Evolutionary conservation across 2,888 invertebrate species (phyloP), one percentile per base, ranked within the genome.

Genomic region (Cheilosia impressa): DNA sequence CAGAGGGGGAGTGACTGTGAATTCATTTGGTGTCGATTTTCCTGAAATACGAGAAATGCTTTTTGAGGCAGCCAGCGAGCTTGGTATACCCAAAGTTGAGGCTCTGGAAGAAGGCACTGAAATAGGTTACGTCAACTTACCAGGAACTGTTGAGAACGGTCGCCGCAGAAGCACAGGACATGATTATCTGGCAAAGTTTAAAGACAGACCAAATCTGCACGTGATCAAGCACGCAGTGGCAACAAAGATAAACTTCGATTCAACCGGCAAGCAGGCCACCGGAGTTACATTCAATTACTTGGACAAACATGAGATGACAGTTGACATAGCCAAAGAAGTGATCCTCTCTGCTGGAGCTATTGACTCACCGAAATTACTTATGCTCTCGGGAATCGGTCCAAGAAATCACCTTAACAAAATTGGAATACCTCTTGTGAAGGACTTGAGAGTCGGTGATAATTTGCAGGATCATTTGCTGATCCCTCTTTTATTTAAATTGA

Each of bases 391-490:
- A 2, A 88, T 92, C 2, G 92, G 92, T 1, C 90, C 90, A 0
- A 75, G 82, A 2, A 17, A 88, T 1, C 89, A 90, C 6, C 83
- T 92, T 6, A 43, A 87, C 58, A 41, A 88, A 0, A 43, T 90
- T 4, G 47, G 88, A 1, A 87, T 92, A 7, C 84, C 89, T 0
- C 66, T 91, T 6, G 27, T 89, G 0, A 68, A 87, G 1, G 80
- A 90, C 10, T 57, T 92, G 9, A 88, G 88, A 0, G 95, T 97
- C 0, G 96, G 96, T 0, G 93, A 95, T 87, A 96, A 97, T 89
- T 93, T 97, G 1, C 96, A 97, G 91, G 97, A 97, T 89, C 97
- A 97, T 90, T 94, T 96, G 27, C 94, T 95, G 0, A 93, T 95
- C 1, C 89, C 90, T 3, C 7, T 92, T 0, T 88, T 87, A 17